Base-by-base conservation (phyloP, 2,888 invertebrate species). In the Philopedon plagiatum region DNA sequence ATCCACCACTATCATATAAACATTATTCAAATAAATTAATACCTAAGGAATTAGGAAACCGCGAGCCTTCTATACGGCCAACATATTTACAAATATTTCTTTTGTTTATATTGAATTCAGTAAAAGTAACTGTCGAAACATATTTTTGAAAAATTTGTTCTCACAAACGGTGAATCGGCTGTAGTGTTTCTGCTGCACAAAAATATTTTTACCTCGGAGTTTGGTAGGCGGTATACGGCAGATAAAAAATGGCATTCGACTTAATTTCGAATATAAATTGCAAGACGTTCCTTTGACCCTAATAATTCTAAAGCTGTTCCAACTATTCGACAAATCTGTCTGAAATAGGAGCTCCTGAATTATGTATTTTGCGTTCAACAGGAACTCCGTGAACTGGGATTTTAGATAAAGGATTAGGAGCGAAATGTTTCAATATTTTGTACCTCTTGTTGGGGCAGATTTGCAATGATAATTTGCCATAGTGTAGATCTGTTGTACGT, bases 301-400 rank as follows among this genome's bases (percentile, higher is more conserved):
- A 54, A 54, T 29, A 54, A 41, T 58, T 15, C 39, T 21, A 41
- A 58, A 41, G 15, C 15, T 41, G 15, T 23, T 13, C 13, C 7
- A 41, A 39, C 37, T 13, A 58, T 23, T 58, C 58, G 58, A 58
- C 39, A 58, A 58, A 39, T 39, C 37, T 39, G 41, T 56, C 11
- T 37, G 11, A 29, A 56, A 56, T 15, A 21, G 19, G 21, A 29
- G 4, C 58, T 26, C 15, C 9, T 58, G 58, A 58, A 58, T 58
- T 58, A 58, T 39, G 58, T 41, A 58, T 19, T 54, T 54, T 9
- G 15, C 3, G 58, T 26, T 58, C 58, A 23, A 58, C 41, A 19
- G 58, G 23, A n/a, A 58, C 21, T 41, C 23, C 26, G 23, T 41
- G 15, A 26, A 21, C 23, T 41, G 41, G 58, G 41, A 58, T 58